Evolutionary conservation across 2,888 invertebrate genomes (phyloP), one percentile per base, ranked within the genome.

Genomic region (Hydriomena furcata): DNA sequence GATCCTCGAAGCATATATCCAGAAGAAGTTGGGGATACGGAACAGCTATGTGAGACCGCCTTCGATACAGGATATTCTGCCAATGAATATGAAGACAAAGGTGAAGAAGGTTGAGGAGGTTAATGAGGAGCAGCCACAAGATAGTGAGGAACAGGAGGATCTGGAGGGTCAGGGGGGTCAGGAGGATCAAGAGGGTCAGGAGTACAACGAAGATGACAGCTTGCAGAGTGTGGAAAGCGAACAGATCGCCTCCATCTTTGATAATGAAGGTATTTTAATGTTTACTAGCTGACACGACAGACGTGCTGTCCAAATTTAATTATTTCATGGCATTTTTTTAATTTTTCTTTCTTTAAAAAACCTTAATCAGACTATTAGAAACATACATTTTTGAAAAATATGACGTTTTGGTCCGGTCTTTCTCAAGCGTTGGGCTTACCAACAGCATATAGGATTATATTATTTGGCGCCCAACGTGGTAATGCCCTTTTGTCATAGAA

Each of bases 141-240:
- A 30, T 13, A 20, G n/a, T 32, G 47, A 47, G 7, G 43, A 47
- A 4, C 52, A 52, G 13, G 60, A 27, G 10, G 10, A 27, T 27
- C 11, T 7, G 5, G 62, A 65, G 1, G 50, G 52, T 7, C 46
- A 54, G 0, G 55, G 68, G 10, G 21, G 17, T 1, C 17, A 24
- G 10, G 45, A 37, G 21, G 37, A 32, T 12, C 32, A 42, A 20
- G 48, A 42, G 21, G 8, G 23, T 17, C 73, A 73, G 38, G 80
- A 78, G 21, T 63, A 62, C 46, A 71, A 73, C 7, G 74, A 84
- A 47, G 82, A 83, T 32, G 93, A 93, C 63, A 91, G 90, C 31
- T 76, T 94, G 67, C 94, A 94, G 74, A 94, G 93, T 60, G 94
- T 94, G 3, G 94, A 94, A 72, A 94, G 94, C 32, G 94, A 94